These are phyloP conservation scores for Ciona savignyi DNA, from an alignment of 23 tunicate genomes.

Conservation along the genomic window DNA sequence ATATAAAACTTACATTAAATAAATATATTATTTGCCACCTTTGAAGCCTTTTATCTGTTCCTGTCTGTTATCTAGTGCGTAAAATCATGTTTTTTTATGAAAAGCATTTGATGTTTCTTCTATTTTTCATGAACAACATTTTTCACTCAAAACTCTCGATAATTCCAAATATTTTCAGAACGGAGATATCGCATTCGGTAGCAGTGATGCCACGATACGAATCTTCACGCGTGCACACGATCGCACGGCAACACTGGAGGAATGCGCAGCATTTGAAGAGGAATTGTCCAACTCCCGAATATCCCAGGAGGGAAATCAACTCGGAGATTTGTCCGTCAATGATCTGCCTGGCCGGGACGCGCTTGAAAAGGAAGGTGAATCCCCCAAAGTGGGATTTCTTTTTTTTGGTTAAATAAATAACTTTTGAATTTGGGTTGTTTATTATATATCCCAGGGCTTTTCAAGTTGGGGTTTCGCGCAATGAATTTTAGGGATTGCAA, in stretches of 20 bases:
- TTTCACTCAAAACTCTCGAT: too few species aligned
- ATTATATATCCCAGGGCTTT: not conserved
- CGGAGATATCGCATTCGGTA: conserved; percentile 74
- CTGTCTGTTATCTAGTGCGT: too few species aligned
- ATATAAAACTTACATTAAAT: too few species aligned
- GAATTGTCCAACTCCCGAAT: conserved; percentile 36
- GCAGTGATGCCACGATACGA: conserved; percentile 76
- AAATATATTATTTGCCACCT: too few species aligned
- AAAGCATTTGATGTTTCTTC: too few species aligned
- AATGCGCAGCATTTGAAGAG: conserved; percentile 47
- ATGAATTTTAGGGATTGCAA: not conserved
- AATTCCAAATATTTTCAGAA: too few species aligned
- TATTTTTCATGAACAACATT: too few species aligned
- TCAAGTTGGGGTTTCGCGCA: not conserved
- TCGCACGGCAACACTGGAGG: conserved; percentile 37
- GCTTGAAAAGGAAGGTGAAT: conserved; percentile 28
- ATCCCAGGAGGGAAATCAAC: conserved; percentile 13
- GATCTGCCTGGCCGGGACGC: conserved; percentile 33
- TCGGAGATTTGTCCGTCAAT: conserved; percentile 38
- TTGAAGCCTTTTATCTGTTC: too few species aligned
- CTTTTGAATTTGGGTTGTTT: not conserved
- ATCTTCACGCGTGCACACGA: conserved; percentile 31
- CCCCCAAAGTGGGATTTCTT: too few species aligned
- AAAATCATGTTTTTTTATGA: too few species aligned
- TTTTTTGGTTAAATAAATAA: too few species aligned